Evolutionary conservation across 2,797 vertebrate species (phyloP).

Genomic region (Myotis pilosus): DNA sequence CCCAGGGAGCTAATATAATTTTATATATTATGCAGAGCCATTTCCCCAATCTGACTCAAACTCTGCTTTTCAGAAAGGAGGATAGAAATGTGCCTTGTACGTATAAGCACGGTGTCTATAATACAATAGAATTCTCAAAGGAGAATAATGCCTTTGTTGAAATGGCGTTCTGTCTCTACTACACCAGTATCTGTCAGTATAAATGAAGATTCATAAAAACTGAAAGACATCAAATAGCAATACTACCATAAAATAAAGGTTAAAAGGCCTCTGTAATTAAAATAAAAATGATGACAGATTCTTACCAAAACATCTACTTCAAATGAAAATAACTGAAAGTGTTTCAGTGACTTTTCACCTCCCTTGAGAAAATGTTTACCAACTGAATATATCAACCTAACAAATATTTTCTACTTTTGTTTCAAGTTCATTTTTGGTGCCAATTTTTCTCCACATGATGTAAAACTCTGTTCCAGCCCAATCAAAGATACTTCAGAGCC

Average conservation of each 20-base stretch:
- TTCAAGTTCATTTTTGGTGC: conserved; percentile 25
- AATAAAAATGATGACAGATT: not conserved
- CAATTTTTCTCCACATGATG: conserved; percentile 17
- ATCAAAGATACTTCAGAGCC: conserved; percentile 20
- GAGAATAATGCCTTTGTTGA: not conserved
- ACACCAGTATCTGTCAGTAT: not conserved
- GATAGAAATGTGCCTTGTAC: not conserved
- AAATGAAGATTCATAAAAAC: conserved; percentile 9
- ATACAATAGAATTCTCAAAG: not conserved
- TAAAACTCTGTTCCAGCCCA: not conserved
- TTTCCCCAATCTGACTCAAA: not conserved
- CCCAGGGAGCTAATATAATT: not conserved
- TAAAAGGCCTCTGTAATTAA: not conserved
- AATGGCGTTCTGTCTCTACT: not conserved
- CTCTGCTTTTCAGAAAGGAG: conserved; percentile 4
- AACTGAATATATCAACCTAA: not conserved
- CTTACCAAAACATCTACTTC: not conserved
- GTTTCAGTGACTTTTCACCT: not conserved
- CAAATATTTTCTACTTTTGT: not conserved
- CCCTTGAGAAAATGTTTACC: not conserved
- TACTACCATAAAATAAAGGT: not conserved
- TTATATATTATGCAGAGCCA: not conserved
- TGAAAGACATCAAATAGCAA: not conserved
- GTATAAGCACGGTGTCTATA: not conserved
- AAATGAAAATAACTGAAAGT: not conserved